Percentiles rank a stretch among this genome's conserved stretches.
These are phyloP conservation scores for Cephus pulcher DNA, from an alignment of 2,888 invertebrate genomes.

Conservation along the genomic window DNA sequence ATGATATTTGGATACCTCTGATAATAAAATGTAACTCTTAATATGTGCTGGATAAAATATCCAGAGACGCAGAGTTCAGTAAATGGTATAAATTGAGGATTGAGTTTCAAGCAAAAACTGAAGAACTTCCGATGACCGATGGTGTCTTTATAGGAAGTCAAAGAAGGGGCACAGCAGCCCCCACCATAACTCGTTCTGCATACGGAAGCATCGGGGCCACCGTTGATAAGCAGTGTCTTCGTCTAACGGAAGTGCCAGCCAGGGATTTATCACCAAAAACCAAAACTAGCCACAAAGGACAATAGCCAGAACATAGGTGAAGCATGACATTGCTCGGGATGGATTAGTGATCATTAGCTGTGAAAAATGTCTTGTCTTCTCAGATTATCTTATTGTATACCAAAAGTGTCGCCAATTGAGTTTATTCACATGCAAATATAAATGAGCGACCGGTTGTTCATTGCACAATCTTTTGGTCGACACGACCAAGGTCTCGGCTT, in stretches of 20 bases:
- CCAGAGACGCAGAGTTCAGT: background rate
- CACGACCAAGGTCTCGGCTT: background rate
- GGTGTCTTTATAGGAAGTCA: constrained; percentile 31
- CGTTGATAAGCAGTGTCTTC: constrained; percentile 54
- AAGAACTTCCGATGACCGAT: constrained; percentile 26
- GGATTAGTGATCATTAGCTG: background rate
- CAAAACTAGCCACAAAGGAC: background rate
- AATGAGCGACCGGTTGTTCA: background rate
- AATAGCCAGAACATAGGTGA: background rate
- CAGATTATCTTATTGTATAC: background rate
- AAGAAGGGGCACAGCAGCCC: constrained; percentile 10
- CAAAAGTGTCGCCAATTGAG: background rate
- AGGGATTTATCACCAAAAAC: constrained; percentile 29
- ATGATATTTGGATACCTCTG: background rate
- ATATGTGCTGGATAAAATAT: background rate
- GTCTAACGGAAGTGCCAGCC: constrained; percentile 43
- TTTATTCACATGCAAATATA: constrained; percentile 32
- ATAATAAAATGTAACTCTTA: background rate
- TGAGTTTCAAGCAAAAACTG: constrained; percentile 23
- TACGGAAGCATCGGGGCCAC: constrained; percentile 54
- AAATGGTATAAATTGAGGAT: background rate
- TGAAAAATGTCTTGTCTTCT: background rate
- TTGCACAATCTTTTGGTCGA: background rate
- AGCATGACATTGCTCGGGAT: constrained; percentile 3
- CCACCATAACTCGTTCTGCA: constrained; percentile 17